Percentiles rank a stretch among this genome's conserved stretches.
phyloP scores from a whole-genome alignment of 64 coral and sea anemone species.

The Catalaphyllia jardinei region DNA sequence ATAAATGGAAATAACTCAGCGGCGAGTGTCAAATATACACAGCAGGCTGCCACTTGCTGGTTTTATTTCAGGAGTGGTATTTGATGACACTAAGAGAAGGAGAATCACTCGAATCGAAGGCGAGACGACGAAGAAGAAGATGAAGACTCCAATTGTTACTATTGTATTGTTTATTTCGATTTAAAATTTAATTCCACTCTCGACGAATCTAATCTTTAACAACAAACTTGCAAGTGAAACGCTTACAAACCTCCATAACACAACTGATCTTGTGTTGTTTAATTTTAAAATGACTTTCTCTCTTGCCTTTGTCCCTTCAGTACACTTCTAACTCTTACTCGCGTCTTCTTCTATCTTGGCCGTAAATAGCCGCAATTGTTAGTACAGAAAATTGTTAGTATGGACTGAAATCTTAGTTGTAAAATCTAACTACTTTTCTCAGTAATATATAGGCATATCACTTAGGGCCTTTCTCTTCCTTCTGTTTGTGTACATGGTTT shows the following conservation, averaged over 20 bases:
- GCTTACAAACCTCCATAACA: not conserved
- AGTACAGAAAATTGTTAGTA: slow-evolving; percentile 45
- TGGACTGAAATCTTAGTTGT: not conserved
- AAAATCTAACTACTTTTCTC: not conserved
- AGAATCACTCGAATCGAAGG: not conserved
- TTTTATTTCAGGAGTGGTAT: not conserved
- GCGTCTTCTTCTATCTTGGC: not conserved
- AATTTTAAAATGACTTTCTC: not conserved
- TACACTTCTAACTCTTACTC: not conserved
- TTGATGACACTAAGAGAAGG: not conserved
- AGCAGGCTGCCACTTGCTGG: not conserved
- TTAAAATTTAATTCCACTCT: not conserved
- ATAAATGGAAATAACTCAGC: not conserved
- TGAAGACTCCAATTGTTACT: slow-evolving; percentile 19
- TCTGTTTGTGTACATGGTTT: not conserved
- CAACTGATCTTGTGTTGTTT: not conserved
- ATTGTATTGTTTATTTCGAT: slow-evolving; percentile 24
- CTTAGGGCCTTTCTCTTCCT: not conserved
- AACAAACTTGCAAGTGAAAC: not conserved
- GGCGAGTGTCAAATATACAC: not conserved
- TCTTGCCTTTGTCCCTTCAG: not conserved
- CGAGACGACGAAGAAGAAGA: not conserved
- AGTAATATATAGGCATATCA: not conserved
- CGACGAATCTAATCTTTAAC: not conserved
- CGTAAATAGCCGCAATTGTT: not conserved